These are phyloP conservation scores for Numenius arquata DNA, from an alignment of 2,113 vertebrate genomes.

Conservation along the genomic window DNA sequence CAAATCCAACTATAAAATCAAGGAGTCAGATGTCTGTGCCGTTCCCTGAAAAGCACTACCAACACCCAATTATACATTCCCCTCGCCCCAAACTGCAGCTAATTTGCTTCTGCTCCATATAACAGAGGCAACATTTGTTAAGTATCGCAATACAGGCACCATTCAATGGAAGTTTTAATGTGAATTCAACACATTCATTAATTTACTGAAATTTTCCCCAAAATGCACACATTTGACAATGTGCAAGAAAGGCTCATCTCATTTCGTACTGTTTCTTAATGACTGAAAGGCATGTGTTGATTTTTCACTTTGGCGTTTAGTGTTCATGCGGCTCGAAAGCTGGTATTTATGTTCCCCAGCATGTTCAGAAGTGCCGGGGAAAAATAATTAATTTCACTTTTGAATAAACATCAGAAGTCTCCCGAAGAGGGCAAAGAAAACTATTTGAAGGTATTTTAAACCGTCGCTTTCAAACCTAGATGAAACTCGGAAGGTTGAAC, in stretches of 20 bases:
- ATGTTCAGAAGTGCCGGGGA: neutral
- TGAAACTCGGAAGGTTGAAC: neutral
- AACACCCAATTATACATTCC: constrained; percentile 12
- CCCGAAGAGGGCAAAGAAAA: neutral
- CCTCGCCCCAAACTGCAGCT: constrained; percentile 4
- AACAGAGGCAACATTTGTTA: constrained; percentile 37
- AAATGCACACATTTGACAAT: constrained; percentile 6
- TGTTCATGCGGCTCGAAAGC: neutral
- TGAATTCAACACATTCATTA: constrained; percentile 21
- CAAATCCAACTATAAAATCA: neutral
- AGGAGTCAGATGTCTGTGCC: neutral
- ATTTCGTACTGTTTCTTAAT: neutral
- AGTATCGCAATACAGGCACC: neutral
- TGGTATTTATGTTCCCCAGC: neutral
- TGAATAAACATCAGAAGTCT: neutral
- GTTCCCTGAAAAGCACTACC: neutral
- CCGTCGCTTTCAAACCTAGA: neutral
- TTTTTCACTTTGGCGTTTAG: neutral
- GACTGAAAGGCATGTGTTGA: neutral
- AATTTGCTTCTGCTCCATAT: constrained; percentile 36
- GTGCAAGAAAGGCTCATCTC: neutral
- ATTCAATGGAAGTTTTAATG: constrained; percentile 4
- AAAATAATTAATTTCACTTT: constrained; percentile 29
- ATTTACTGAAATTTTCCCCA: constrained; percentile 23
- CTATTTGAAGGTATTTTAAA: neutral